phyloP scores from a whole-genome alignment of 2,113 vertebrate genomes.

The Capra hircus region DNA sequence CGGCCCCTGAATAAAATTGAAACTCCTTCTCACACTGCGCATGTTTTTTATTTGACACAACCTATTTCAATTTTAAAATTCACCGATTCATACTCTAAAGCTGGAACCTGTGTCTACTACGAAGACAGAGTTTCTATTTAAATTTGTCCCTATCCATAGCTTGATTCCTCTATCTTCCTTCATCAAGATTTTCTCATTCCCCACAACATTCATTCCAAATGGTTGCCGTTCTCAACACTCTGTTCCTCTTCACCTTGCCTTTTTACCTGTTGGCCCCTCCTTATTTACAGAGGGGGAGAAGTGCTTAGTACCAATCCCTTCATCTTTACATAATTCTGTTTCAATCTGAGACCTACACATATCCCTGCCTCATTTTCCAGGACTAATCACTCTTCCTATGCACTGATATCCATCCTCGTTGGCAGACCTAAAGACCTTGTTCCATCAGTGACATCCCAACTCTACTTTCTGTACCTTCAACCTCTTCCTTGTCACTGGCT shows the following conservation, averaged over 20 bases:
- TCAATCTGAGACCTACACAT: neutral
- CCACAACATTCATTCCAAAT: neutral
- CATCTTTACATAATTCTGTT: neutral
- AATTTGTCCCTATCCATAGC: neutral
- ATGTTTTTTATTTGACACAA: neutral
- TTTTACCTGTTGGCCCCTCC: neutral
- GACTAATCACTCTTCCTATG: neutral
- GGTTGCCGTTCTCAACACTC: neutral
- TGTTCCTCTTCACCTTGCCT: neutral
- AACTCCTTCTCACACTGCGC: neutral
- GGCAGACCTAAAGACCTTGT: neutral
- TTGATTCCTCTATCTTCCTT: neutral
- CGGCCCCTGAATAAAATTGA: neutral
- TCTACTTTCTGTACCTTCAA: neutral
- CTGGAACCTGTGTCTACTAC: neutral
- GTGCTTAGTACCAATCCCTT: neutral
- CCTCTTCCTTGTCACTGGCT: neutral
- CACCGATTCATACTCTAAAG: neutral
- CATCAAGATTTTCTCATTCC: neutral
- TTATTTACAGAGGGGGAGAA: neutral
- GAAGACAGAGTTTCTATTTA: neutral
- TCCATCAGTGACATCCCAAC: neutral
- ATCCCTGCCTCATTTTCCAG: neutral
- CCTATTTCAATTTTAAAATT: neutral
- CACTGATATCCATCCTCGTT: neutral